phyloP scores from a whole-genome alignment of 2,888 invertebrate genomes.

The Scaptodrosophila latifasciaeformis region DNA sequence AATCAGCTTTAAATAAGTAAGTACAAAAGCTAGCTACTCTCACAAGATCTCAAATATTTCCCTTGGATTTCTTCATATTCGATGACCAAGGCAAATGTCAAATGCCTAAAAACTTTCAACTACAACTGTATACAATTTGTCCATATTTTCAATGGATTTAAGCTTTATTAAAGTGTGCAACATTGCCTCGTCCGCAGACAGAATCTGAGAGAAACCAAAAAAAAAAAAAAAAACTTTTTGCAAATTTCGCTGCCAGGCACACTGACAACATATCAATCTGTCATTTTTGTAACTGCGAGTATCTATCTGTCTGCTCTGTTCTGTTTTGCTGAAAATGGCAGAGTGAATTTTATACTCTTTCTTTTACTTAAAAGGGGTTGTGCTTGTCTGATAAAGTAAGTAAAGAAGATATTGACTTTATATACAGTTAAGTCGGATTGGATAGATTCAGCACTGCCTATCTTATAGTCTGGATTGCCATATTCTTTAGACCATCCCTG shows the following conservation, averaged over 20 bases:
- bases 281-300: conserved; percentile 4
- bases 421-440: too few species aligned
- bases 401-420: too few species aligned
- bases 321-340: too few species aligned
- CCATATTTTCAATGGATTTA: not conserved
- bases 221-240: conserved; percentile 16
- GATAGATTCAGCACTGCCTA: too few species aligned
- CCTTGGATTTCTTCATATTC: not conserved
- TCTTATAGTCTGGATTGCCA: too few species aligned
- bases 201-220: not conserved
- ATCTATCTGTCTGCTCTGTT: too few species aligned
- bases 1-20: too few species aligned
- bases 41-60: not conserved
- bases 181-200: not conserved
- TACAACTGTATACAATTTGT: not conserved
- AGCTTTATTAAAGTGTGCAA: not conserved
- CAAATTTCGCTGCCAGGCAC: conserved; percentile 9
- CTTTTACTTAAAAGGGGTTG: too few species aligned
- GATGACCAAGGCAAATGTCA: not conserved
- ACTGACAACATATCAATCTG: conserved; percentile 32
- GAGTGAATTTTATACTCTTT: too few species aligned
- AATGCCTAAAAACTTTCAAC: not conserved
- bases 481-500: too few species aligned
- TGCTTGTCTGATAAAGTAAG: too few species aligned
- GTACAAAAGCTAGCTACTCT: conserved; percentile 44